Base-by-base conservation (phyloP, 2,888 invertebrate genomes). In the Tromatobia lineatoria region DNA sequence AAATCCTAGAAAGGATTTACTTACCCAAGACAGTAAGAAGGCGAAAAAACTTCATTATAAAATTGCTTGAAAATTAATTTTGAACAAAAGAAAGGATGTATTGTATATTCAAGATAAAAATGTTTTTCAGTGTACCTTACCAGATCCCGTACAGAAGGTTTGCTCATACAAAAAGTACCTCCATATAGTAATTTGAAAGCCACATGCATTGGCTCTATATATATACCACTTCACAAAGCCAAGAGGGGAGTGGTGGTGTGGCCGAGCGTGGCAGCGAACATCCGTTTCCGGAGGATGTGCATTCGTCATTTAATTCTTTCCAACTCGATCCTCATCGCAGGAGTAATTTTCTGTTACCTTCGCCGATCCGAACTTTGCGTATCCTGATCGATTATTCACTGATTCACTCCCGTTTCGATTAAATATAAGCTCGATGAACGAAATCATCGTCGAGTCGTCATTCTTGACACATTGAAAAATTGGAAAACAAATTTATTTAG, bases 251-350 rank as follows among this genome's bases (percentile, higher is more conserved):
- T 81, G 85, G 84, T 84, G 86, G 89, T 87, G 90, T 90, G 91
- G 89, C 91, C 87, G 89, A 92, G 91, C 91, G 92, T 91, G 83
- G 88, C 88, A 86, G 77, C 80, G 85, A 77, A 88, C 91, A 92
- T 92, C 92, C 92, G 92, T 89, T 92, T 92, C 92, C 92, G 92
- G 90, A 92, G 92, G 92, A 92, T 90, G 91, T 87, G 86, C 90
- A 86, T 89, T 90, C 89, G 89, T 88, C 87, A 87, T 89, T 89
- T 84, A 38, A 64, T 38, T 64, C 64, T 57, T 23, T 61, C 34
- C 34, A 7, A 34, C n/a, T 34, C 61, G 61, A 61, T 61, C n/a
- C 34, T 29, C 15, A 59, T 29, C 29, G 6, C 64, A 38, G 20
- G 34, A 25, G 18, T 20, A 8, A 38, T 8, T 7, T 64, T 64